These are phyloP conservation scores for Hipparchia semele DNA, from an alignment of 2,888 invertebrate genomes.

Conservation along the genomic window DNA sequence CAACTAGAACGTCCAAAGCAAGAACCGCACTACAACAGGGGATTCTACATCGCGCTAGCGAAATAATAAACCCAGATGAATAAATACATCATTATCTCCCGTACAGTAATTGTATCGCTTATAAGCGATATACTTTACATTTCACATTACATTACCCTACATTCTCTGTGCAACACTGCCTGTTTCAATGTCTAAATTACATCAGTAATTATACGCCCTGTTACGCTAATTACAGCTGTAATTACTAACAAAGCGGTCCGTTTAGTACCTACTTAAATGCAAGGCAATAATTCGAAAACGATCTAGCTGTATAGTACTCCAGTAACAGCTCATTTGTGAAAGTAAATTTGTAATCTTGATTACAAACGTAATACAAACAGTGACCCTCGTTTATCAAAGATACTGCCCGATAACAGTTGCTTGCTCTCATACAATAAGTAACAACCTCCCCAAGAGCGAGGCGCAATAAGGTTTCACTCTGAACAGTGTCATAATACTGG, in stretches of 20 bases:
- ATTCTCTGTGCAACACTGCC: not conserved
- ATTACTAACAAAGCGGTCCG: constrained; percentile 9
- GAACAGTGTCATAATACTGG: not conserved
- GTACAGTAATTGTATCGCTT: not conserved
- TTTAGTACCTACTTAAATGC: constrained; percentile 18
- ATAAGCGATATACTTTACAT: not conserved
- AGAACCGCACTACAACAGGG: too few species aligned
- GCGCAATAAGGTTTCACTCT: not conserved
- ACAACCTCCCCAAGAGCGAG: not conserved
- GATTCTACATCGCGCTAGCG: too few species aligned
- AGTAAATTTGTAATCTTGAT: constrained; percentile 39
- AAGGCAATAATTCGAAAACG: constrained; percentile 13
- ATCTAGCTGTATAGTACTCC: constrained; percentile 22
- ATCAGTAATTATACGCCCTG: constrained; percentile 10
- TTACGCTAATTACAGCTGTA: constrained; percentile 9
- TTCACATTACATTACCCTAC: not conserved
- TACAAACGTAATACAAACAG: constrained; percentile 51
- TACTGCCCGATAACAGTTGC: constrained; percentile 48
- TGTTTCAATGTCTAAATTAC: constrained; percentile 12
- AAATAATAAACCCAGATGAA: too few species aligned
- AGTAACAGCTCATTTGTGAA: constrained; percentile 38
- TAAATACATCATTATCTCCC: too few species aligned
- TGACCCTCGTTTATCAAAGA: constrained; percentile 58
- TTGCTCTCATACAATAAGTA: constrained; percentile 42
- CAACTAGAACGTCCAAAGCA: too few species aligned